Evolutionary conservation across 2,797 vertebrate species (phyloP), one percentile per base, ranked within the genome.

Genomic region (Myotis myotis): DNA sequence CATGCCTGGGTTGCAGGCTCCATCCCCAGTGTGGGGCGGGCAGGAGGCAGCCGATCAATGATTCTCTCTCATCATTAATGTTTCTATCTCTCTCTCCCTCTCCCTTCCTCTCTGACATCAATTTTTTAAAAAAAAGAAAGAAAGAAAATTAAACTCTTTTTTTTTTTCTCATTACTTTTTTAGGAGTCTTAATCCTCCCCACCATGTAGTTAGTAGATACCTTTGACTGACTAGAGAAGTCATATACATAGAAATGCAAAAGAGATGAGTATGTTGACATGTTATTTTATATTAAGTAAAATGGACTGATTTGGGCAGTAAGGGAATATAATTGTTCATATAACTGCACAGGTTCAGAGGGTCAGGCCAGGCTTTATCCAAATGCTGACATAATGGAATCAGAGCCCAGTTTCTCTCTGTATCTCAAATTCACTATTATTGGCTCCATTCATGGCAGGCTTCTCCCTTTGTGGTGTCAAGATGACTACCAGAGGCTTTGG

Each of bases 231-330:
- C 41, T 25, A 62, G 41, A 51, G 16, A 84, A 20, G 44, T 83
- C 55, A 60, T 51, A 51, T 33, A 71, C 23, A 76, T 23, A 83
- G 64, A 87, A 90, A 92, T 80, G n/a, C 33, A 55, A 93, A 91
- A 83, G 15, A 82, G 19, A 92, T 81, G 33, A 66, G 1, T n/a
- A 72, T 5, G 9, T 20, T 70, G 49, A 62, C n/a, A 44, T 79
- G 33, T 49, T 80, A 25, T 85, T 81, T 93, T 41, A 89, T 68
- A 51, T 81, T 74, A 94, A 96, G 62, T 53, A n/a, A 79, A 93
- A 87, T 23, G 41, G 30, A 71, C 8, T 83, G 20, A 55, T 80
- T 87, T 60, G 25, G n/a, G 19, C 19, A 55, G 55, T 84, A 89
- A 76, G 6, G 30, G 8, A 38, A 20, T 92, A 60, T 55, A 89